A percentile compares a stretch with the other conserved stretches of the same genome.
phyloP scores from a whole-genome alignment of 2,888 invertebrate species.

The Phrixothrix hirtus region DNA sequence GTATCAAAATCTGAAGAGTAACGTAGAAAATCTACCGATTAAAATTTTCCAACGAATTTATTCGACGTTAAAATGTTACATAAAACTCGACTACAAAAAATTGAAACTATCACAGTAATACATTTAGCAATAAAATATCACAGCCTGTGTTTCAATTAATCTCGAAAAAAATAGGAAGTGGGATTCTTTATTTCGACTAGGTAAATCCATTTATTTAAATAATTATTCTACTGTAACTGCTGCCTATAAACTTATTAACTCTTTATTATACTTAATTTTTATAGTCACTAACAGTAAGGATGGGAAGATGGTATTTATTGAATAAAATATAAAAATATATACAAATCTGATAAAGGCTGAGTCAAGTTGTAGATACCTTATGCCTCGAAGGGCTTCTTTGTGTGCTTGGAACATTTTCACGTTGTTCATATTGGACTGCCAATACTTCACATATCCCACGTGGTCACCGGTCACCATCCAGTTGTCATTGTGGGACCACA shows the following conservation, averaged over 20 bases:
- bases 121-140: constrained; percentile 37
- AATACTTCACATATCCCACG: constrained; percentile 98
- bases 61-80: constrained; percentile 47
- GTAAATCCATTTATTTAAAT: constrained; percentile 13
- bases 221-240: constrained; percentile 17
- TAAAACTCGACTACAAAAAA: constrained; percentile 43
- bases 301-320: constrained; percentile 53
- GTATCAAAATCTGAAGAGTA: constrained; percentile 45
- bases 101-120: constrained; percentile 43
- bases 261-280: no score
- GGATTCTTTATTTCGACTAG: constrained; percentile 25
- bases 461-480: constrained; percentile 99
- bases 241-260: constrained; percentile 9
- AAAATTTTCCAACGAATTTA: constrained; percentile 49
- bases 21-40: constrained; percentile 48
- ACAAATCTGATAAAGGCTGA: constrained; percentile 52
- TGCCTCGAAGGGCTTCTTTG: constrained; percentile 98
- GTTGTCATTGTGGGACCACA: constrained; percentile 98
- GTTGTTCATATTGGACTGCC: constrained; percentile 99
- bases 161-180: constrained; percentile 19
- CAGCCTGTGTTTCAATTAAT: constrained; percentile 34
- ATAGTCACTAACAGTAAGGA: constrained; percentile 25
- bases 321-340: constrained; percentile 44
- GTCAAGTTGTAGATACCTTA: constrained; percentile 75
- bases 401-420: constrained; percentile 99